Conservation (phyloP, 1,140 invertebrate genomes). For the Capitella teleta region DNA sequence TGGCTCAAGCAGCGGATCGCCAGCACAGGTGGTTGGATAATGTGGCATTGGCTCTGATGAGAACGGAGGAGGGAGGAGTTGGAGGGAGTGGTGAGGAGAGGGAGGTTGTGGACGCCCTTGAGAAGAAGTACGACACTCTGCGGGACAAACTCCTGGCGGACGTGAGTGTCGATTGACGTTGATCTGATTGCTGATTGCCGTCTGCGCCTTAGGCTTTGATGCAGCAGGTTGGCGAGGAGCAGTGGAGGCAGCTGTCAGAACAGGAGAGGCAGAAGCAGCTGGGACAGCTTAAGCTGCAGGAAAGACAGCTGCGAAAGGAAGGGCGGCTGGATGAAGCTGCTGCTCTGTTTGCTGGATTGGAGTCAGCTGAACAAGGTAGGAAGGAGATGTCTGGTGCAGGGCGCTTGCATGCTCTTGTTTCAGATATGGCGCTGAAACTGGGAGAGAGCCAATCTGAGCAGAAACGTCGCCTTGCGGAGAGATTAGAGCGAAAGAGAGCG, state of each 20-base stretch:
- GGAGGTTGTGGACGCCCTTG: constrained; percentile 22
- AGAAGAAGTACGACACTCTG: constrained; percentile 33
- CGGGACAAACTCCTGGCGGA: constrained; percentile 30
- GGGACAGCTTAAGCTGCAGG: constrained; percentile 23
- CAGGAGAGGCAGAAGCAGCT: constrained; percentile 23
- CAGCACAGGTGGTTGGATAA: constrained; percentile 22
- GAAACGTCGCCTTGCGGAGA: constrained; percentile 18
- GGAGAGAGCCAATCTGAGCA: constrained; percentile 19
- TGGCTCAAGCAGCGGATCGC: constrained; percentile 13
- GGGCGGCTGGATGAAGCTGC: constrained; percentile 25
- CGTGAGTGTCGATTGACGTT: constrained; percentile 13
- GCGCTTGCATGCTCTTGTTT: not conserved
- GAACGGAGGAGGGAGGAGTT: constrained; percentile 18
- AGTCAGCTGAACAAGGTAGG: constrained; percentile 16
- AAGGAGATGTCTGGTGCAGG: too few species aligned
- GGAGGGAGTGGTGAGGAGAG: constrained; percentile 16
- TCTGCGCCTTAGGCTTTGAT: constrained; percentile 13
- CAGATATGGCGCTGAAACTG: constrained; percentile 7
- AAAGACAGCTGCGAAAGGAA: constrained; percentile 22
- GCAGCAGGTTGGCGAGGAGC: constrained; percentile 23
- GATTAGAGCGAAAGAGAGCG: constrained; percentile 15
- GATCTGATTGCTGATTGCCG: too few species aligned
- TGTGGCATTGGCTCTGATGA: constrained; percentile 22
- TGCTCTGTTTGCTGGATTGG: constrained; percentile 20
- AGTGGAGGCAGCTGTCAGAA: constrained; percentile 26